Conservation (phyloP, 2,888 invertebrate species). For the Escarpia spicata region DNA sequence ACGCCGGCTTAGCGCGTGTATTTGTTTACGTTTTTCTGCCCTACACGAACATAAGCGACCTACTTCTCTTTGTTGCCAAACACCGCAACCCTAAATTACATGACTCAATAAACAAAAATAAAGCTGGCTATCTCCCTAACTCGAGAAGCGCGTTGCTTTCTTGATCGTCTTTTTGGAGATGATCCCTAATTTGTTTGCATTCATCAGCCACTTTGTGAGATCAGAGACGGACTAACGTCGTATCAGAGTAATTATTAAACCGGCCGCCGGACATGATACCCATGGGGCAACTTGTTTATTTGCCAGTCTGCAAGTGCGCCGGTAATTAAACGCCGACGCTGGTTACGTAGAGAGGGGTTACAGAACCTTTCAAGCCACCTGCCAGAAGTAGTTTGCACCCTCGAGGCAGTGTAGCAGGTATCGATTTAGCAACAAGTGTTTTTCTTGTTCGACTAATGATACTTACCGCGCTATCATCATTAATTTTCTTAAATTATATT, state of each 20-base stretch:
- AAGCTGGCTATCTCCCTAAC: background rate
- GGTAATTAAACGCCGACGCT: conserved; percentile 7
- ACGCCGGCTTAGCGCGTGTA: too few species aligned
- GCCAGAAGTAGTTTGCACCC: background rate
- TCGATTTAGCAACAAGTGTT: background rate
- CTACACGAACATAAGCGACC: too few species aligned
- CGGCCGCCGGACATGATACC: background rate
- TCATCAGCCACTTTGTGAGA: background rate
- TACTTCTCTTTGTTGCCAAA: too few species aligned
- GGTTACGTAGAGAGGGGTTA: background rate
- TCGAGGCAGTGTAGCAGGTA: background rate
- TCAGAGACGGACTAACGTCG: background rate
- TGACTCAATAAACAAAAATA: background rate
- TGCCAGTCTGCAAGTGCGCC: background rate
- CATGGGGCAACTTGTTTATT: background rate
- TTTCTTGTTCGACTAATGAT: background rate
- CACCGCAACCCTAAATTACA: background rate
- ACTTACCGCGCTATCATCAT: background rate
- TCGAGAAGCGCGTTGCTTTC: background rate
- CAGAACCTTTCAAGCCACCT: background rate
- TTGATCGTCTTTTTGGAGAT: background rate
- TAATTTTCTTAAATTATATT: background rate
- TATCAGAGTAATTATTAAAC: conserved; percentile 16
- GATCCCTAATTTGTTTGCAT: conserved; percentile 6
- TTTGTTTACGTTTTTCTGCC: too few species aligned